A percentile compares a stretch with the other conserved stretches of the same genome.
phyloP scores from a whole-genome alignment of 2,113 vertebrate species.

The Gyps fulvus region DNA sequence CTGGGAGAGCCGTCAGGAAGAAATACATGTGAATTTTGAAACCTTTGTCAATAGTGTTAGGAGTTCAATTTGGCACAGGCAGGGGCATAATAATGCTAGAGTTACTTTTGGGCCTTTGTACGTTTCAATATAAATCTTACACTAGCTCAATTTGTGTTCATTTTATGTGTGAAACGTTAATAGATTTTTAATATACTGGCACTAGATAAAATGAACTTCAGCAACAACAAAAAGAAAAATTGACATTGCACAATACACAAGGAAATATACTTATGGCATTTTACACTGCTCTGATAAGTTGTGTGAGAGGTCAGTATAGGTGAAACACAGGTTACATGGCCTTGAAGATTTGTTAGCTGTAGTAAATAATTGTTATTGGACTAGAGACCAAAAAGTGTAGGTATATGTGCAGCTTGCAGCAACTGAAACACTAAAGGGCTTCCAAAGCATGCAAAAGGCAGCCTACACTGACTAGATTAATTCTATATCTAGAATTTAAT shows the following conservation, averaged over 20 bases:
- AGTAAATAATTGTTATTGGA: slow-evolving; percentile 30
- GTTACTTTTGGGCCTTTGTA: not conserved
- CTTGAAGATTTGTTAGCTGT: not conserved
- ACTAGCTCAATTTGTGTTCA: not conserved
- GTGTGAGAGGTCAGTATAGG: slow-evolving; percentile 13
- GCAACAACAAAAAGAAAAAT: not conserved
- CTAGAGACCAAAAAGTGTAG: not conserved
- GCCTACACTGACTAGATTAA: not conserved
- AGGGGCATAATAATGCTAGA: not conserved
- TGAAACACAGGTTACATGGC: slow-evolving; percentile 16
- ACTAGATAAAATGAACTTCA: slow-evolving; percentile 12
- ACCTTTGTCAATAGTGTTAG: not conserved
- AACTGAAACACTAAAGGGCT: not conserved
- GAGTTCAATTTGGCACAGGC: not conserved
- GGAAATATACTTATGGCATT: not conserved
- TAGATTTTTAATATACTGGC: slow-evolving; percentile 54
- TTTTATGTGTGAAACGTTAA: slow-evolving; percentile 39
- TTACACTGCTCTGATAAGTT: not conserved
- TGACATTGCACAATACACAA: not conserved
- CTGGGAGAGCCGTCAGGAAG: not conserved
- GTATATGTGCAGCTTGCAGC: not conserved
- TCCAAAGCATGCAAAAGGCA: not conserved
- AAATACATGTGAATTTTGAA: not conserved
- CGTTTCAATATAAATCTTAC: not conserved
- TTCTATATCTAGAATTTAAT: not conserved